Conservation (phyloP, 35 echinoderm and acorn worm genomes). For the Chiridota heheva region DNA sequence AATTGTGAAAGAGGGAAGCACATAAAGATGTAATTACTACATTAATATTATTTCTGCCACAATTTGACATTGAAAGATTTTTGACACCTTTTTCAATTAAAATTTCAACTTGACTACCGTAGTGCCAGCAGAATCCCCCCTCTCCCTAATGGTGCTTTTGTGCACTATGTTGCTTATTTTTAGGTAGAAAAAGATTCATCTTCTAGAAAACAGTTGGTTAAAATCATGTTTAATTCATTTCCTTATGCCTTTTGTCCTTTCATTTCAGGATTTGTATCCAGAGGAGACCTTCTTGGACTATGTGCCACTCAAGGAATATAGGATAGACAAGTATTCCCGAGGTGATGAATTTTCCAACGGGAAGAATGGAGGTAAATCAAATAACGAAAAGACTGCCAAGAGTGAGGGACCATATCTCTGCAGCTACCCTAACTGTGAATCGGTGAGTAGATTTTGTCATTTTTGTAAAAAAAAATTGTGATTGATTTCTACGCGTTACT, state of each 20-base stretch:
- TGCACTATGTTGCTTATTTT: too few species aligned
- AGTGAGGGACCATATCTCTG: constrained; percentile 76
- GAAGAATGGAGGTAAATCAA: neutral
- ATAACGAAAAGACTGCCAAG: constrained; percentile 8
- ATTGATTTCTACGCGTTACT: too few species aligned
- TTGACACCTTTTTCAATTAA: too few species aligned
- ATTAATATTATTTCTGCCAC: too few species aligned
- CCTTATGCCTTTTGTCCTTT: neutral
- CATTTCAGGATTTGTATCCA: constrained; percentile 78
- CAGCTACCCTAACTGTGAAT: constrained; percentile 76
- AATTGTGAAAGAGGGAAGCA: too few species aligned
- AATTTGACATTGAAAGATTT: too few species aligned
- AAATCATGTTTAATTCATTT: constrained; percentile 4
- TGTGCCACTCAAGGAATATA: constrained; percentile 93
- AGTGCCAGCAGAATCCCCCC: too few species aligned
- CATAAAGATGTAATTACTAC: too few species aligned
- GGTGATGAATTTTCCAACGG: constrained; percentile 28
- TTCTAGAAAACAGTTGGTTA: too few species aligned
- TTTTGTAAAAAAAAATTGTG: neutral
- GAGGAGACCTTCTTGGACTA: constrained; percentile 96
- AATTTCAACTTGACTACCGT: too few species aligned
- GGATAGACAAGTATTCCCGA: constrained; percentile 83
- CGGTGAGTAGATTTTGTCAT: constrained; percentile 65
- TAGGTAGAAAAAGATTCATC: too few species aligned
- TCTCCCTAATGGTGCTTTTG: too few species aligned